Evolutionary conservation across 2,113 vertebrate species (phyloP).

Genomic region (Geococcyx californianus): DNA sequence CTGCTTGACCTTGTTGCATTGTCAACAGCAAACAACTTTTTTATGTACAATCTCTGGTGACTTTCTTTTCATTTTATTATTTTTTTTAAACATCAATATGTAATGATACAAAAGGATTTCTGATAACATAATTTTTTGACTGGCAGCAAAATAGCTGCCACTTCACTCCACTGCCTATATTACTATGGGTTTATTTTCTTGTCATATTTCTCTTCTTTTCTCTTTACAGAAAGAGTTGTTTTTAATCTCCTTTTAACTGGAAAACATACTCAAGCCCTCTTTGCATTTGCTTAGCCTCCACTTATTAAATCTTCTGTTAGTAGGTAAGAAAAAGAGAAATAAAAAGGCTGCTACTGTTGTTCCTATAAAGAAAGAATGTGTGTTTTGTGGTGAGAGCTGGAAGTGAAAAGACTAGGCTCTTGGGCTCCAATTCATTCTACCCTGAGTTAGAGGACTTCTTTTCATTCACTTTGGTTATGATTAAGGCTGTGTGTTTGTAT

Average conservation of each 20-base stretch:
- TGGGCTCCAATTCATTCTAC: neutral
- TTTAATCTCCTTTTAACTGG: conserved; percentile 48
- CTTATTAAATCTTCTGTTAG: conserved; percentile 25
- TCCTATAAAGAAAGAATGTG: conserved; percentile 10
- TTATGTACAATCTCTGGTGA: conserved; percentile 27
- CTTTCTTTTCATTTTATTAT: neutral
- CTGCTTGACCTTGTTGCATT: conserved; percentile 42
- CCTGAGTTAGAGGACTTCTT: neutral
- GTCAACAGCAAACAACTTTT: conserved; percentile 32
- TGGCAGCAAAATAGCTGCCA: conserved; percentile 29
- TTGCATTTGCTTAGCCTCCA: conserved; percentile 52
- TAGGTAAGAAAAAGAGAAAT: neutral
- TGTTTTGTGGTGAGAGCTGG: conserved; percentile 10
- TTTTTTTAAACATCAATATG: neutral
- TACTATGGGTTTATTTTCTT: conserved; percentile 5
- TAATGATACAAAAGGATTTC: conserved; percentile 35
- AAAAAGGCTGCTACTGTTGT: neutral
- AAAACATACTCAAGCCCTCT: conserved; percentile 31
- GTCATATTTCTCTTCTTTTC: neutral
- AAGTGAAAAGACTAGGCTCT: neutral
- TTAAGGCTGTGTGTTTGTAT: neutral
- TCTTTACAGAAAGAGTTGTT: neutral
- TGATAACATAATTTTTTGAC: conserved; percentile 43
- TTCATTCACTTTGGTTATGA: neutral
- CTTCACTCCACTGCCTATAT: neutral